A percentile compares a stretch with the other conserved stretches of the same genome.
Conservation (phyloP, 1,140 invertebrate species). For the Lepeophtheirus salmonis region DNA sequence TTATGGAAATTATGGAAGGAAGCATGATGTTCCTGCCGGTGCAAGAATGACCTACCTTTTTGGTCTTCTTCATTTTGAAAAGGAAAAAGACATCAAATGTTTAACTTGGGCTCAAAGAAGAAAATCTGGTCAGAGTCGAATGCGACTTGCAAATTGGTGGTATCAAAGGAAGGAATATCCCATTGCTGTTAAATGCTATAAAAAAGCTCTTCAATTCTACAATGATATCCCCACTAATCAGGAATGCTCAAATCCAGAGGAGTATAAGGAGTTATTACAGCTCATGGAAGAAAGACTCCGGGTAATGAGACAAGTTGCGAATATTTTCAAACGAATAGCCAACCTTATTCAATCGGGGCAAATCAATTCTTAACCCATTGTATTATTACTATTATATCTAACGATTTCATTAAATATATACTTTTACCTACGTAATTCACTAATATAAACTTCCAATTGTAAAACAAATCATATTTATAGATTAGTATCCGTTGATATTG, state of each 20-base stretch:
- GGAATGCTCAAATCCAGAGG: conserved; percentile 13
- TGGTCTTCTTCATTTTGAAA: conserved; percentile 15
- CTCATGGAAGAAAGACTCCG: conserved; percentile 15
- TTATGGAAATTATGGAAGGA: background rate
- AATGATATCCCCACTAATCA: conserved; percentile 13
- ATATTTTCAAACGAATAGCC: conserved; percentile 17
- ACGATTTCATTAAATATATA: too few species aligned
- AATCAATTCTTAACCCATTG: background rate
- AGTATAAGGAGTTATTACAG: conserved; percentile 8
- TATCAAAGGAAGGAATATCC: conserved; percentile 15
- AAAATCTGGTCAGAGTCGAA: conserved; percentile 7
- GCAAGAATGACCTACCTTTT: conserved; percentile 14
- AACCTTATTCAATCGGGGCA: conserved; percentile 16
- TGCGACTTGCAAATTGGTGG: conserved; percentile 16
- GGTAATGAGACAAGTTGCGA: conserved; percentile 16
- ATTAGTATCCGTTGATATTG: too few species aligned
- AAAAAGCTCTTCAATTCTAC: conserved; percentile 15
- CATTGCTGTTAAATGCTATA: conserved; percentile 16
- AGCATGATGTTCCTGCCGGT: background rate
- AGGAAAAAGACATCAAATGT: conserved; percentile 4
- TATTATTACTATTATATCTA: too few species aligned
- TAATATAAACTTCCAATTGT: too few species aligned
- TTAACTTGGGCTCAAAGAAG: conserved; percentile 13
- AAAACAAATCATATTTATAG: too few species aligned
- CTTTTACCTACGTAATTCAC: too few species aligned